These are phyloP conservation scores for Rhodinocichla rosea DNA, from an alignment of 2,113 vertebrate genomes.

Conservation along the genomic window DNA sequence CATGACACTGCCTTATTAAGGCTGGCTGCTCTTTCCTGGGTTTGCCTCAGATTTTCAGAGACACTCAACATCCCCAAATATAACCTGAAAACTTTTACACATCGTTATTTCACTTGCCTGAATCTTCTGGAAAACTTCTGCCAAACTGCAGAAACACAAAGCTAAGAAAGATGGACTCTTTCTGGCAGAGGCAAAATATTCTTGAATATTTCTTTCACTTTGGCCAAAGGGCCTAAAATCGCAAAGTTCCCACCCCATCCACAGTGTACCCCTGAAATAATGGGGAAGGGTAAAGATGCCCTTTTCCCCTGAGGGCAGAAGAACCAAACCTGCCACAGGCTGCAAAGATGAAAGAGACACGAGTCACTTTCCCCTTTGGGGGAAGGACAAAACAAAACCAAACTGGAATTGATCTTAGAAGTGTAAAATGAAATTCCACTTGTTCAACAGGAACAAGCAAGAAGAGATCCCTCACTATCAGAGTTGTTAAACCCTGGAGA, in stretches of 20 bases:
- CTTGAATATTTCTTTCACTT: background rate
- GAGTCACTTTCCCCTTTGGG: no score
- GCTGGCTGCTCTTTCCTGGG: background rate
- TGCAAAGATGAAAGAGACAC: background rate
- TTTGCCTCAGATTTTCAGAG: background rate
- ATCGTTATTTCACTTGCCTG: background rate
- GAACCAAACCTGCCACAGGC: rapidly evolving
- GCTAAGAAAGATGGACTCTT: background rate
- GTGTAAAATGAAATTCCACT: background rate
- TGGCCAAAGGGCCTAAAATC: background rate
- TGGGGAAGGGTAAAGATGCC: background rate
- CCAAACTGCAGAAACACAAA: background rate
- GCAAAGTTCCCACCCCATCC: background rate
- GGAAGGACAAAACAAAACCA: background rate
- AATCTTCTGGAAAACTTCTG: background rate
- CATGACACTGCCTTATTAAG: background rate
- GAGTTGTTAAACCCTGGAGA: background rate
- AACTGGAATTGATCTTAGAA: background rate
- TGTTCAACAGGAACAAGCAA: background rate
- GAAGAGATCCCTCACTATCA: background rate
- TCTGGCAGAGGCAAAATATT: background rate
- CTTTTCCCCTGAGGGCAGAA: background rate
- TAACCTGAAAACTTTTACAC: background rate
- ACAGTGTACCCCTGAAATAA: background rate
- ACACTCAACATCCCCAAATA: background rate